Evolutionary conservation across 1,140 invertebrate species (phyloP), one percentile per base, ranked within the genome.

Genomic region (Neoseiulus cucumeris): DNA sequence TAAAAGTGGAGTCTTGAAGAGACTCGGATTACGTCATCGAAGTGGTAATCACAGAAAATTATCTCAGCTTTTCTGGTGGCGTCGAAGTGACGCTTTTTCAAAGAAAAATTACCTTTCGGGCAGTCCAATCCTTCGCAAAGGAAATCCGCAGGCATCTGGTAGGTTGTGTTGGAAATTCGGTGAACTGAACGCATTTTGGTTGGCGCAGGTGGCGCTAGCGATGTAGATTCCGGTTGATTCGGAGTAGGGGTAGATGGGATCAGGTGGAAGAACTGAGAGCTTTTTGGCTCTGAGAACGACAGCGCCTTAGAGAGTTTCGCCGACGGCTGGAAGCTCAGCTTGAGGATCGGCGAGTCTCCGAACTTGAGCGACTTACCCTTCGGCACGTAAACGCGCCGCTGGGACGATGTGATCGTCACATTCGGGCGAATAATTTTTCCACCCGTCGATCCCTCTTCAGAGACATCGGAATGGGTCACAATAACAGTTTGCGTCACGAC

Each of bases 261-360:
- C 51, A 59, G 22, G 22, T 59, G 51, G 51, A 59, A 59, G 51
- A 59, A 59, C 51, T 59, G 51, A 59, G 51, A 59, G 51, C 51
- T 59, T 59, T 33, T 25, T 14, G 51, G 51, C 25, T 59, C 51
- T 59, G 51, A 59, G 51, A 59, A 59, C 51, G 51, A 59, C 51
- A 59, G 51, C 51, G 51, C 51, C 51, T 59, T 59, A 59, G 51
- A 59, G 33, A 59, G 51, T 33, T 59, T 59, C 14, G 51, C 25
- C 51, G 51, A 59, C 17, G 51, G 51, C 33, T 59, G 51, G 51
- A 59, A 59, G 51, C 51, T 59, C 51, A 59, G 51, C 51, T 25
- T 59, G 51, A 59, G 51, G 14, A 59, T 59, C 14, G 51, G 51
- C 51, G 51, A 59, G 25, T 59, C 51, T 25, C 14, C 51, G 51